Evolutionary conservation across 2,113 vertebrate species (phyloP).

Genomic region (Thymallus thymallus): DNA sequence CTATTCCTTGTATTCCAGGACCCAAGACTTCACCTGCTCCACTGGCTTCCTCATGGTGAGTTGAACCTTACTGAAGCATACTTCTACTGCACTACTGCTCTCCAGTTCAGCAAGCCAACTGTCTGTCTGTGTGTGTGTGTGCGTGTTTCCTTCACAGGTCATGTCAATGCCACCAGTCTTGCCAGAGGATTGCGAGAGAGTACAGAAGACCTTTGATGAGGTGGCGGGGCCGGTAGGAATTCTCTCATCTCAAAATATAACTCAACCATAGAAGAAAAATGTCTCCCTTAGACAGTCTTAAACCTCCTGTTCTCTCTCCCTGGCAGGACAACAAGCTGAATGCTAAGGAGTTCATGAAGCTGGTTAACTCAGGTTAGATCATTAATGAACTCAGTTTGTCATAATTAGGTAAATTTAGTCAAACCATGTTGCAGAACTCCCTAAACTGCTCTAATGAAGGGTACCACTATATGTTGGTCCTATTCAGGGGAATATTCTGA

Average conservation of each 20-base stretch:
- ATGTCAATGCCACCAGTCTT: conserved; percentile 52
- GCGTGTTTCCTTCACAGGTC: conserved; percentile 48
- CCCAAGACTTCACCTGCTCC: conserved; percentile 66
- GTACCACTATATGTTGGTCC: too few relatives aligned
- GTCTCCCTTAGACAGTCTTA: not conserved
- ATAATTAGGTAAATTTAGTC: too few relatives aligned
- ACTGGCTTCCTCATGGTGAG: conserved; percentile 62
- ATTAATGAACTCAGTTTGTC: too few relatives aligned
- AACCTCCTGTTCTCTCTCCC: conserved; percentile 1
- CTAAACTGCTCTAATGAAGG: too few relatives aligned
- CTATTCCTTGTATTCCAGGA: conserved; percentile 56
- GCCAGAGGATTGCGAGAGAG: conserved; percentile 53
- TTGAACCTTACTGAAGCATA: not conserved
- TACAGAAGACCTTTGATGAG: conserved; percentile 65
- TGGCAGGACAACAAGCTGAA: conserved; percentile 67
- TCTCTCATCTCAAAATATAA: not conserved
- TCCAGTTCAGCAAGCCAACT: not conserved
- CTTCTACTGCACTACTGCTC: not conserved
- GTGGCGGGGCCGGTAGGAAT: conserved; percentile 63
- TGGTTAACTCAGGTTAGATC: conserved; percentile 71
- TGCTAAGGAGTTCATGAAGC: conserved; percentile 63
- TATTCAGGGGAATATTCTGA: too few relatives aligned
- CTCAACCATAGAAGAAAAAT: not conserved
- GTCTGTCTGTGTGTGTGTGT: conserved; percentile 4
- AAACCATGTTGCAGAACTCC: too few relatives aligned